These are phyloP conservation scores for Microctonus brassicae DNA, from an alignment of 2,888 invertebrate species.

Conservation along the genomic window DNA sequence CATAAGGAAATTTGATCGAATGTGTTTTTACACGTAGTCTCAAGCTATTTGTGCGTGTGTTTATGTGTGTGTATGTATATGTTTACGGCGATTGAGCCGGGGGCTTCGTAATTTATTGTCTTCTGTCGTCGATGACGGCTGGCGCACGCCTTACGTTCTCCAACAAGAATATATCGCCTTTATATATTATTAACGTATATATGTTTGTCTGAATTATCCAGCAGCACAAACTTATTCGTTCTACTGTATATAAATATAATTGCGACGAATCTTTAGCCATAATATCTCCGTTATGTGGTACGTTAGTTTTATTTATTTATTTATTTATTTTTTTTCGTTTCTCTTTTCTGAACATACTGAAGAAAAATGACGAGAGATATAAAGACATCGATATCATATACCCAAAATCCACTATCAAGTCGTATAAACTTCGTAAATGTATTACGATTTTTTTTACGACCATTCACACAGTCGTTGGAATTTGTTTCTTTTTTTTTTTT, in stretches of 20 bases:
- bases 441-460: constrained; percentile 16
- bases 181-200: no score
- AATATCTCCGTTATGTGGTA: not conserved
- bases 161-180: constrained; percentile 30
- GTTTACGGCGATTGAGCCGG: constrained; percentile 44
- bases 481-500: not conserved
- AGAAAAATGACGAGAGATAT: not conserved
- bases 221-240: not conserved
- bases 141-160: constrained; percentile 53
- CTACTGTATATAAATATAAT: not conserved
- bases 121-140: constrained; percentile 59
- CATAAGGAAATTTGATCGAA: constrained; percentile 12
- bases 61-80: constrained; percentile 20
- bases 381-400: constrained; percentile 16
- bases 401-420: not conserved
- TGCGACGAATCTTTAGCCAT: not conserved
- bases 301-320: not conserved
- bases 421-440: not conserved
- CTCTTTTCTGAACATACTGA: not conserved
- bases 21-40: constrained; percentile 18
- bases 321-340: not conserved
- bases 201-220: not conserved
- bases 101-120: constrained; percentile 64
- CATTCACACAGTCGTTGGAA: constrained; percentile 2
- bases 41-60: constrained; percentile 21